Percentiles rank a stretch among this genome's conserved stretches.
These are phyloP conservation scores for Emydoidea blandingii DNA, from an alignment of 2,797 vertebrate genomes.

Conservation along the genomic window DNA sequence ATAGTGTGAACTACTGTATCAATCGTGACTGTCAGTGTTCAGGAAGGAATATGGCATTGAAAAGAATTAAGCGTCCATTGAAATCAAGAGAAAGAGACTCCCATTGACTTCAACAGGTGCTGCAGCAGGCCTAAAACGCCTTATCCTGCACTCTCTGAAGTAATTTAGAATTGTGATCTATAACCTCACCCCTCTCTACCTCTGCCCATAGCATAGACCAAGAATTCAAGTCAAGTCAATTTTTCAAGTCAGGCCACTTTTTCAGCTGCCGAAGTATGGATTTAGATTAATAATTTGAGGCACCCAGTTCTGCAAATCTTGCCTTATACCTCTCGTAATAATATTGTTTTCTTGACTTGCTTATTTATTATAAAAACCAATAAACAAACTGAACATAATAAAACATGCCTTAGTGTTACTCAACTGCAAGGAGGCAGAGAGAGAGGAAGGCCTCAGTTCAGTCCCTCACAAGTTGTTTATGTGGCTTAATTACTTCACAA, in stretches of 20 bases:
- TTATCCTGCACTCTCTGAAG: conserved; percentile 39
- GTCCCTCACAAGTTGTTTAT: not conserved
- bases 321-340: not conserved
- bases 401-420: not conserved
- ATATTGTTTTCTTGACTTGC: not conserved
- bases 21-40: not conserved
- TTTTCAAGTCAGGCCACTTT: not conserved
- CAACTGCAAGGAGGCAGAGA: not conserved
- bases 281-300: not conserved
- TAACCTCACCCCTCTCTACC: not conserved
- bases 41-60: conserved; percentile 24
- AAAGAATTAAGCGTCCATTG: not conserved
- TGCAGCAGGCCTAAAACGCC: conserved; percentile 28
- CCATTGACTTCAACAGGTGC: conserved; percentile 45
- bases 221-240: fast-evolving
- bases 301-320: not conserved
- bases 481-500: not conserved
- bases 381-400: not conserved
- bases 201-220: not conserved
- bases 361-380: not conserved
- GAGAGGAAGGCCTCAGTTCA: not conserved
- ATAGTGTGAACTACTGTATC: not conserved
- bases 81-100: conserved; percentile 2
- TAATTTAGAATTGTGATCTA: conserved; percentile 44
- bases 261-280: not conserved